phyloP scores from a whole-genome alignment of 2,113 vertebrate species.

The Elgaria multicarinata region DNA sequence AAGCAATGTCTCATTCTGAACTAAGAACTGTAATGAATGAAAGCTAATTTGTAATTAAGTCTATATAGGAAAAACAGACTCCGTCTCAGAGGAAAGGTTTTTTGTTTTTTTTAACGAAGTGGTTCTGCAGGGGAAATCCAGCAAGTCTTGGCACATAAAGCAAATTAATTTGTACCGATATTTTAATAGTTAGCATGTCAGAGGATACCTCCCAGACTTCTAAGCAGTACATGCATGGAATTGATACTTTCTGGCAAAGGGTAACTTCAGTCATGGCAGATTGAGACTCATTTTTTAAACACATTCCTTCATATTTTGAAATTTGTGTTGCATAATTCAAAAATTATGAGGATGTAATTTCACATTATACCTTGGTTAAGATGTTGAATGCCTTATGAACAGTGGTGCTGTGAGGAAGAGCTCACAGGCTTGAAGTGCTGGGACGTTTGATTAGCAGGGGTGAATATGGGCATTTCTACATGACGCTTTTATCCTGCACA shows the following conservation, averaged over 20 bases:
- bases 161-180: neutral
- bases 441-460: too few species aligned
- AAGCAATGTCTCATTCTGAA: constrained; percentile 2
- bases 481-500: too few species aligned
- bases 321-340: neutral
- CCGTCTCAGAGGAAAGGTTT: neutral
- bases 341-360: neutral
- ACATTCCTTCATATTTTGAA: neutral
- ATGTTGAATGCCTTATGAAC: too few species aligned
- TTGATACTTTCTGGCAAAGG: neutral
- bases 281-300: neutral
- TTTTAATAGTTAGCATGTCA: constrained; percentile 10
- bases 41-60: neutral
- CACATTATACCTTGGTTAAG: too few species aligned
- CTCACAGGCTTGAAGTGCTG: too few species aligned
- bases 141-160: neutral
- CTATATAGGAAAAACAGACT: neutral
- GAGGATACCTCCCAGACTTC: neutral
- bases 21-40: constrained; percentile 3
- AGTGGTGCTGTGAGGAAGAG: too few species aligned
- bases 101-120: neutral
- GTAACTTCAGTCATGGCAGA: neutral
- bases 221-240: neutral
- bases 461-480: too few species aligned
- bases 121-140: neutral